Evolutionary conservation across 2,113 vertebrate genomes (phyloP).

Genomic region (Brienomyrus longianalis): DNA sequence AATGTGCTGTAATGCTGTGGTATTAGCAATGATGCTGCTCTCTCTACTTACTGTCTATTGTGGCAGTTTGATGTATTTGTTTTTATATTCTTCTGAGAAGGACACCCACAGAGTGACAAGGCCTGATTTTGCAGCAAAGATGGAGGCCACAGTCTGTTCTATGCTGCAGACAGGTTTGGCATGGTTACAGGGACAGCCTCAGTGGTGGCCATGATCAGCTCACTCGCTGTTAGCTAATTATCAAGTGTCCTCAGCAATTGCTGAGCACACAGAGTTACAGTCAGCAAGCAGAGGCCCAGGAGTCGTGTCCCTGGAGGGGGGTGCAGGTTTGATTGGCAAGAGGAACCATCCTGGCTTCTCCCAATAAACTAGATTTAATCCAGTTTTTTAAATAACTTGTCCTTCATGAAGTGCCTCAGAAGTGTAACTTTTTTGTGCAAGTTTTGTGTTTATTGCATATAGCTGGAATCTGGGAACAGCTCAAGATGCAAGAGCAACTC

Average conservation of each 20-base stretch:
- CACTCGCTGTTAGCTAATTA: constrained; percentile 17
- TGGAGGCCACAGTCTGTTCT: constrained; percentile 13
- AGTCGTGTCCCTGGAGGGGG: not conserved
- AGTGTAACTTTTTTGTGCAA: not conserved
- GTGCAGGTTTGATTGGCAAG: not conserved
- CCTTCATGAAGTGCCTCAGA: not conserved
- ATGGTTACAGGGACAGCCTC: not conserved
- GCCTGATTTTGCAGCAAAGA: not conserved
- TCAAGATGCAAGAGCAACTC: not conserved
- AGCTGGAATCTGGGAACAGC: not conserved
- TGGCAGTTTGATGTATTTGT: constrained; percentile 2
- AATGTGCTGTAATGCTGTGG: not conserved
- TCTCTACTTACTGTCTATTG: not conserved
- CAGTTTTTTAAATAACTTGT: not conserved
- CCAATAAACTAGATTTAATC: not conserved
- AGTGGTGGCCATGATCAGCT: constrained; percentile 8
- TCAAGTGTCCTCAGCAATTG: constrained; percentile 6
- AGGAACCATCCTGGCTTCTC: not conserved
- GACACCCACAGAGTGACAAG: constrained; percentile 3
- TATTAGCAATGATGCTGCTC: not conserved
- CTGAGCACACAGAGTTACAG: constrained; percentile 11
- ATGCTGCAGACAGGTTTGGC: not conserved
- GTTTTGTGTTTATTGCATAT: not conserved
- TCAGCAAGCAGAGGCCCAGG: not conserved
- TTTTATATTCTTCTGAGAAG: not conserved